phyloP scores from a whole-genome alignment of 2,888 invertebrate species.

The Drosophila nigricruria region DNA sequence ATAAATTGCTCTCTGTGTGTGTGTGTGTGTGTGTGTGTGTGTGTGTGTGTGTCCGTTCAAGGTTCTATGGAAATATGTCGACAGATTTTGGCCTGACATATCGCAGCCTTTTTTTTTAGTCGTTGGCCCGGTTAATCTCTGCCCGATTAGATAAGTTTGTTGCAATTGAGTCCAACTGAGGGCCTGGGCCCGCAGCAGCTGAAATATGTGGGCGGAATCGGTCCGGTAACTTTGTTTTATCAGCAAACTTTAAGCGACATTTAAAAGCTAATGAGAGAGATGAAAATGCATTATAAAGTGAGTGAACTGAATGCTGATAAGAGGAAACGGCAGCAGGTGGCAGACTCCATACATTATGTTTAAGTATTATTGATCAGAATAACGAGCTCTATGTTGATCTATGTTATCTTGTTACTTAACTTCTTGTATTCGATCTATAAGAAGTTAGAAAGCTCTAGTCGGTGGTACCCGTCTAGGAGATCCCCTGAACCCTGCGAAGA shows the following conservation, averaged over 20 bases:
- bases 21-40: neutral
- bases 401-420: too few species aligned
- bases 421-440: too few species aligned
- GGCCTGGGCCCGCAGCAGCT: neutral
- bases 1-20: neutral
- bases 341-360: neutral
- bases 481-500: too few species aligned
- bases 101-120: constrained; percentile 12
- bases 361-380: too few species aligned
- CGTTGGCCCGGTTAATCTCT: constrained; percentile 13
- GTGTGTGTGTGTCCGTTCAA: neutral
- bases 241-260: neutral
- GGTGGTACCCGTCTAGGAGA: too few species aligned
- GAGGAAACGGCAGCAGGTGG: neutral
- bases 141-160: constrained; percentile 11
- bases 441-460: too few species aligned
- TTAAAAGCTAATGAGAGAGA: neutral
- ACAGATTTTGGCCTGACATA: constrained; percentile 9
- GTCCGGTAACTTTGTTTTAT: neutral
- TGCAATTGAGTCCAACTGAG: neutral
- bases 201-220: neutral
- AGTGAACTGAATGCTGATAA: neutral
- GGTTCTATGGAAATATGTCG: constrained; percentile 29
- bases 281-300: neutral
- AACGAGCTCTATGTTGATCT: too few species aligned